Base-by-base conservation (phyloP, 1,140 invertebrate genomes). In the Habropoda laboriosa region DNA sequence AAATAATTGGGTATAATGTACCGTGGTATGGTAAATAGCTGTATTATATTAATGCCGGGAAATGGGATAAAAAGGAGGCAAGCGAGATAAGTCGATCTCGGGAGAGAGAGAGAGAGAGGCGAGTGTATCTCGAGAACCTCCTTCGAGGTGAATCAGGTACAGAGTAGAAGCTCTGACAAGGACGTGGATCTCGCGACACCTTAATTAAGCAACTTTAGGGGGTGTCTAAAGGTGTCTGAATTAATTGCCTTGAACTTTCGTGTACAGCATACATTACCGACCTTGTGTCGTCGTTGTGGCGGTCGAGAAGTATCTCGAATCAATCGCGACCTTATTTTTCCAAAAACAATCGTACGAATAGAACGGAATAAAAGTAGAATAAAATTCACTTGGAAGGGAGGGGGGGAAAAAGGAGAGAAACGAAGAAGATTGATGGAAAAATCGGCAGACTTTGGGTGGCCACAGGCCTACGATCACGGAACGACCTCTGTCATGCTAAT, bases 121-220 rank as follows among this genome's bases (percentile, higher is more conserved):
- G 24, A 30, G 42, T 38, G 67, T 40, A 21, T 53, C 61, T 53
- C 61, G 7, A 70, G 71, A 13, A 47, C 3, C 61, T 53, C 40
- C 61, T 75, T 42, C 10, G 71, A 49, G 40, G 47, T 10, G 60
- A 40, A 66, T 66, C 72, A 27, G 35, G 35, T 53, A 42, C 27
- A 42, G n/a, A 53, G 72, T 42, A 32, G 24, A 38, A 42, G 27
- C 3, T 12, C 38, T n/a, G 60, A 64, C 35, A 47, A 35, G 47
- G 45, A 35, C 38, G 47, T 40, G 60, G 47, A 66, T 75, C 27
- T 42, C 35, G 16, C 72, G 35, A 53, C 61, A 53, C 27, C 61
- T 75, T 75, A 75, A 75, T 75, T 75, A 75, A 49, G 47, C 24
- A 66, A 75, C 60, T 75, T 75, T 13, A 53, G 61, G 66, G n/a